Evolutionary conservation across 2,888 invertebrate species (phyloP), one percentile per base, ranked within the genome.

Genomic region (Tenthredo mesomela): DNA sequence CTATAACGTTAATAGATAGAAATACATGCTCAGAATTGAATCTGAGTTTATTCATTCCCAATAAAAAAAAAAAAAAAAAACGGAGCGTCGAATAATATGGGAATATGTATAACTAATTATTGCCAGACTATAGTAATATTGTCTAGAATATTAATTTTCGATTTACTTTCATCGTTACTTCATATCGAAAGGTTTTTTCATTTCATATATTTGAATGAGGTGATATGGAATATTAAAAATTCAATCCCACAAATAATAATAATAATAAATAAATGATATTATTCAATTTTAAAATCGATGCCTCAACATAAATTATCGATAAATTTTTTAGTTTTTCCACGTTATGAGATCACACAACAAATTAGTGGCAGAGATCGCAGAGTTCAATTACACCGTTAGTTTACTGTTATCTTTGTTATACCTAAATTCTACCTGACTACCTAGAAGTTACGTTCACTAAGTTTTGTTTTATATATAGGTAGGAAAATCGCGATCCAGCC

Each of bases 361-460:
- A 67, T 85, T 92, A 18, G 88, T 90, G 67, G 85, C 88, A 7
- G 91, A 92, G 87, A 88, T 90, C 25, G 86, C 86, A 29, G 89
- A 90, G 33, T 92, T 90, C 47, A 88, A 88, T 84, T 71, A 86
- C 58, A 88, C 90, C 43, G 92, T 92, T 87, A 91, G 73, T 18
- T 58, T 58, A 67, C 9, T 33, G 0, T 9, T 7, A 29, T 9
- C 12, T 25, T 83, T 25, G n/a, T 21, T 73, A 54, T 12, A 43
- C 2, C 1, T 33, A 33, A 37, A 67, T 12, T n/a, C 9, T 21
- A 2, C 1, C 1, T n/a, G 29, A 10, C 29, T 18, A 47, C n/a
- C 21, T 1, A 40, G 10, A 2, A 10, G 15, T 40, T 47, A 12
- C 15, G 18, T 43, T 4, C 43, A 43, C 9, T 0, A 70, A 18